Evolutionary conservation across 2,888 invertebrate species (phyloP), one percentile per base, ranked within the genome.

Genomic region (Encarsia formosa): DNA sequence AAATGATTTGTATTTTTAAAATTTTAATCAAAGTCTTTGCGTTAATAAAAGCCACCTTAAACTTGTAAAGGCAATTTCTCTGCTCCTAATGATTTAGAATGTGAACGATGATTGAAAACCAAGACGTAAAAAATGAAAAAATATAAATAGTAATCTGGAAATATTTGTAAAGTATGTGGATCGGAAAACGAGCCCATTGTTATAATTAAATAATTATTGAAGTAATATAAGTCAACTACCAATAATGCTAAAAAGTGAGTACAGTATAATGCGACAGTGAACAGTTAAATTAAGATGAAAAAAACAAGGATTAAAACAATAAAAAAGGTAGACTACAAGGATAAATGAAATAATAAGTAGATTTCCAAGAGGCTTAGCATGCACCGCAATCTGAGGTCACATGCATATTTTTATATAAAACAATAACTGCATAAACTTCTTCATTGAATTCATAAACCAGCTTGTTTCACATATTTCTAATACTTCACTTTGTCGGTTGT

Each of bases 361-460:
- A 61, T 60, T 56, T 61, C 55, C 58, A 58, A 60, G 60, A 61
- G 62, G 59, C 59, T 62, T 62, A 62, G 60, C 60, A 59, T 61
- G 59, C 59, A 61, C 59, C 61, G 56, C 59, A 51, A 52, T 57
- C 54, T 55, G 57, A 61, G 59, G 61, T 59, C 60, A 61, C 60
- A 62, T 63, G 61, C 57, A 63, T 63, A 63, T 62, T 63, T 63
- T 63, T 63, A 63, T 63, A 63, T 62, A 48, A 26, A n/a, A 4
- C 16, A 51, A 57, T 53, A 53, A 57, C 54, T 57, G 48, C 56
- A 51, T 42, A 41, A 50, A 41, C 46, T 29, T 44, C 43, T 52
- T 49, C 38, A 48, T 52, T 56, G 40, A 23, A 52, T 50, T 52
- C 42, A 56, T n/a, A n/a, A n/a, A 43, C 42, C 31, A 51, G 46